phyloP scores from a whole-genome alignment of 2,888 invertebrate genomes.

The Tribolium freemani region DNA sequence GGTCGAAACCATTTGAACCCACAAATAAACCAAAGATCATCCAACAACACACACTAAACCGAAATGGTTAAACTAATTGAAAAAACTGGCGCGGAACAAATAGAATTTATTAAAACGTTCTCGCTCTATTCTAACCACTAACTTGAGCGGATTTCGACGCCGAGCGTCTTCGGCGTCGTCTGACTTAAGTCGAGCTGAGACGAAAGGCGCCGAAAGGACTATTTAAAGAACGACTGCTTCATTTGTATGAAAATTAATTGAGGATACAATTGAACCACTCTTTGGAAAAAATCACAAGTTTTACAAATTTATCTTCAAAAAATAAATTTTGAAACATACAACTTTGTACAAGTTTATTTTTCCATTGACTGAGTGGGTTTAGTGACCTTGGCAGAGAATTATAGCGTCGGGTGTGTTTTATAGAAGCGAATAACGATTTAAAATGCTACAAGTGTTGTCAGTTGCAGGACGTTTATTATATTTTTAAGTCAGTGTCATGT shows the following conservation, averaged over 20 bases:
- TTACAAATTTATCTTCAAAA: background rate
- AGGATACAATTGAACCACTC: background rate
- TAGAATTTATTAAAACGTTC: conserved; percentile 25
- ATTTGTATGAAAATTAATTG: conserved; percentile 43
- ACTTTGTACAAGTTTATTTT: background rate
- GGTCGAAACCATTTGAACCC: background rate
- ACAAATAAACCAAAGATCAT: conserved; percentile 8
- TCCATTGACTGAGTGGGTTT: background rate
- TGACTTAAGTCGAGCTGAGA: conserved; percentile 39
- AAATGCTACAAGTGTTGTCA: background rate
- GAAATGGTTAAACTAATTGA: background rate
- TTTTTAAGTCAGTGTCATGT: too few relatives aligned
- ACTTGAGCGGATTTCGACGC: conserved; percentile 53
- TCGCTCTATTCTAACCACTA: conserved; percentile 55
- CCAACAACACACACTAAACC: conserved; percentile 12
- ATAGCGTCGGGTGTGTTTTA: background rate
- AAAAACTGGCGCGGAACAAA: conserved; percentile 14
- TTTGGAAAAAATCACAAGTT: background rate
- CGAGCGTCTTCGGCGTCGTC: conserved; percentile 59
- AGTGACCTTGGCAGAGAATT: background rate
- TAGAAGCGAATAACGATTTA: background rate
- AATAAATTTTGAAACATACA: background rate
- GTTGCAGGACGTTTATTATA: background rate
- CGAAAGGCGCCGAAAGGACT: conserved; percentile 53
- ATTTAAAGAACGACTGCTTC: conserved; percentile 57